Evolutionary conservation across 2,797 vertebrate species (phyloP).

Genomic region (Poeciliopsis paucimaculata): DNA sequence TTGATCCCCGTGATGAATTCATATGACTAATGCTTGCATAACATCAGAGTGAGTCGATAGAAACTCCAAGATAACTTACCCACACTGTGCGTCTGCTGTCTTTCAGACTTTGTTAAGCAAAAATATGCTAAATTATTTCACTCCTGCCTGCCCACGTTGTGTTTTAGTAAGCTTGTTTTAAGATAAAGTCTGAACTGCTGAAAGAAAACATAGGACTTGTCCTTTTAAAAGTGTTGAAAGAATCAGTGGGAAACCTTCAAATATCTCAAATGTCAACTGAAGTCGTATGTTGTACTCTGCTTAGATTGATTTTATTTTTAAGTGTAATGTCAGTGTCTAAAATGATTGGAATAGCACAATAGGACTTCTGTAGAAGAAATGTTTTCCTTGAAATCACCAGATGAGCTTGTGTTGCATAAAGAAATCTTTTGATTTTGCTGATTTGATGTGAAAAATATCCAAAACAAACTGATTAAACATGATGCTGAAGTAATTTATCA

Average conservation of each 20-base stretch:
- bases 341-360: neutral
- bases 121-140: neutral
- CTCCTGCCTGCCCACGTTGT: neutral
- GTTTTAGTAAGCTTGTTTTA: neutral
- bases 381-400: slow-evolving; percentile 32
- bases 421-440: slow-evolving; percentile 26
- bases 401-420: slow-evolving; percentile 4
- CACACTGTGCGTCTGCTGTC: neutral
- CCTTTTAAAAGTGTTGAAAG: neutral
- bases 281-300: neutral
- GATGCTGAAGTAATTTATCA: neutral
- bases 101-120: neutral
- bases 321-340: neutral
- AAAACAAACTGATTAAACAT: neutral
- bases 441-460: slow-evolving; percentile 34
- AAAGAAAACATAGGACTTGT: neutral
- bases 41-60: slow-evolving; percentile 7
- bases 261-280: neutral
- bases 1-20: slow-evolving; percentile 11
- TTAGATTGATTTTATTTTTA: neutral
- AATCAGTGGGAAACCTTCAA: neutral
- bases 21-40: slow-evolving; percentile 19
- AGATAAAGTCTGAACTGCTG: neutral
- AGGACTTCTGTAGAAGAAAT: neutral
- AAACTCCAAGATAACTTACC: neutral